Base-by-base conservation (phyloP, 2,113 vertebrate genomes). In the Misgurnus anguillicaudatus region DNA sequence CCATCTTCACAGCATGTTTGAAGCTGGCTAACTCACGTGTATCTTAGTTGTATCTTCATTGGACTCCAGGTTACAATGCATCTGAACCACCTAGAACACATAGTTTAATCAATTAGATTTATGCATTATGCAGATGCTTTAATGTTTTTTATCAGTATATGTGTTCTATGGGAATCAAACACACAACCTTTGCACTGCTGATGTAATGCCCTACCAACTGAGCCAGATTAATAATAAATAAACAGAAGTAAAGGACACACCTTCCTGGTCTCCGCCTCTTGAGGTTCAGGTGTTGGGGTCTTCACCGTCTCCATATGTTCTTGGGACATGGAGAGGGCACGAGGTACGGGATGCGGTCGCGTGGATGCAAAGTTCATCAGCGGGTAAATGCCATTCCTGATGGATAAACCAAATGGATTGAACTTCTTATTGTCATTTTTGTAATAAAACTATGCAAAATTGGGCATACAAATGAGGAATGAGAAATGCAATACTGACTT, bases 361-460 rank as follows among this genome's bases (percentile, higher is more conserved):
- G 93, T 77, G 0, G 92, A 94, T 0, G 96, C 94, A 1, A 98
- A 98, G 90, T 97, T 98, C 97, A 97, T 99, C 87, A 98, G 82
- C 0, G 97, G 97, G 68, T 99, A 97, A 77, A 99, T 98, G 66
- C 97, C 97, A 0, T 98, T 98, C 90, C 97, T 99, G 80, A 10
- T 9, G 8, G 51, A 5, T 17, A 65, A 47, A 17, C 61, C 13
- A 45, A 9, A 19, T 7, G 8, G 11, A 13, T 64, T 38, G 47
- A 9, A 42, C 5, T 5, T 42, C 4, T 9, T 7, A 42, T 16
- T 51, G 14, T 51, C 5, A 16, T 51, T 4, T 51, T 51, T 16
- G 14, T 51, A 51, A 16, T 4, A 6, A 48, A 48, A 48, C 13
- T 5, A 38, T 14, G 39, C 21, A 62, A 6, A 19, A 38, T 71